Evolutionary conservation across 2,888 invertebrate genomes (phyloP), one percentile per base, ranked within the genome.

Genomic region (Ypsolopha scabrella): DNA sequence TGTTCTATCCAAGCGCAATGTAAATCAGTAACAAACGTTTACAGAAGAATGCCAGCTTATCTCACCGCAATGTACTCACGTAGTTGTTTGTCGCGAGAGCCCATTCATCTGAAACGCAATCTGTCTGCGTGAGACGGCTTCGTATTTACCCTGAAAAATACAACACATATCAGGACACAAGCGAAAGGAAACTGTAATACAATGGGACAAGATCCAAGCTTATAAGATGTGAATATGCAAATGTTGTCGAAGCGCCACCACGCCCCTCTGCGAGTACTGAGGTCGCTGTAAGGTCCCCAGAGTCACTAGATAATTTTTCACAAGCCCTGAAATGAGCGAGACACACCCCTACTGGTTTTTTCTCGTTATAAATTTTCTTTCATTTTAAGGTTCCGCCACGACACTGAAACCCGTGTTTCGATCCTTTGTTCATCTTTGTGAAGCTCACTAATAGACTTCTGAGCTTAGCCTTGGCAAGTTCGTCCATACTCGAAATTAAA

Each of bases 171-270:
- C 2, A 24, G 24, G 24, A 24, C 24, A 24, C 24, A 24, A 24
- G 24, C 24, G 24, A 24, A 24, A 24, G 4, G 24, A 24, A 24
- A 24, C 24, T 24, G 4, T 24, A 24, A 24, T 24, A 24, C 24
- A 24, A 24, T 3, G 24, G 24, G 24, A 24, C 24, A 24, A 24
- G 24, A 24, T 24, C 24, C 24, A 24, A 24, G 24, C 24, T 24
- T 24, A 24, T 24, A 24, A 24, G 7, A 79, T 78, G 82, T 80
- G 77, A 83, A 83, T 78, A 83, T 85, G 83, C 82, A 83, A 86
- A 83, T 86, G 64, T 63, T 64, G 67, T 71, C 70, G 72, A 74
- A 75, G 71, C 72, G 75, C 72, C 72, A 76, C 75, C 80, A 78
- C 82, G 81, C 82, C 82, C 72, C 68, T 24, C 4, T 24, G 24